Percentiles rank a stretch among this genome's conserved stretches.
These are phyloP conservation scores for Turnix velox DNA, from an alignment of 2,113 vertebrate species.

Conservation along the genomic window DNA sequence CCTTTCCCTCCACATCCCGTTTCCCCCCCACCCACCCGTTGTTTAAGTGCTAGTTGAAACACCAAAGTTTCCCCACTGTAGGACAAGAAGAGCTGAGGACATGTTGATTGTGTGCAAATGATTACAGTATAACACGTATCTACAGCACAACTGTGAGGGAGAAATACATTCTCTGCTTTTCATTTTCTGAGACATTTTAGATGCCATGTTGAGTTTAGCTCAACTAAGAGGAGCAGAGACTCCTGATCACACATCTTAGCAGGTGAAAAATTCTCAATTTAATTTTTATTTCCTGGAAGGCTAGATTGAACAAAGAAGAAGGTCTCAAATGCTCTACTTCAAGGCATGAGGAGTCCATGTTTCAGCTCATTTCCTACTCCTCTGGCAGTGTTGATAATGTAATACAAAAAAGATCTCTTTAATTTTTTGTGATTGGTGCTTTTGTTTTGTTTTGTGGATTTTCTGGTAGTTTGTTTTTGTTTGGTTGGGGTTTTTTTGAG, in stretches of 20 bases:
- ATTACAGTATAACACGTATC: neutral
- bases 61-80: neutral
- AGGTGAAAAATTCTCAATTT: neutral
- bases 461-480: neutral
- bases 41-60: neutral
- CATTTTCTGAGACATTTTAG: neutral
- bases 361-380: neutral
- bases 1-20: neutral
- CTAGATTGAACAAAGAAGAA: neutral
- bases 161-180: neutral
- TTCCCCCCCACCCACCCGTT: accelerated
- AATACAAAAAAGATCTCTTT: neutral
- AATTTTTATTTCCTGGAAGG: neutral
- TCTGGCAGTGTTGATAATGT: neutral
- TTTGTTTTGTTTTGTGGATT: neutral
- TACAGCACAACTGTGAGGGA: neutral
- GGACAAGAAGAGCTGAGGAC: neutral
- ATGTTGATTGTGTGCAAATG: neutral
- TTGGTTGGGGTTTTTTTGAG: neutral
- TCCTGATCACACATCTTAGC: neutral
- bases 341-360: neutral
- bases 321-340: neutral
- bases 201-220: neutral
- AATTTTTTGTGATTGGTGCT: neutral
- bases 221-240: neutral